phyloP scores from a whole-genome alignment of 2,797 vertebrate species.

The Phataginus tetradactyla region DNA sequence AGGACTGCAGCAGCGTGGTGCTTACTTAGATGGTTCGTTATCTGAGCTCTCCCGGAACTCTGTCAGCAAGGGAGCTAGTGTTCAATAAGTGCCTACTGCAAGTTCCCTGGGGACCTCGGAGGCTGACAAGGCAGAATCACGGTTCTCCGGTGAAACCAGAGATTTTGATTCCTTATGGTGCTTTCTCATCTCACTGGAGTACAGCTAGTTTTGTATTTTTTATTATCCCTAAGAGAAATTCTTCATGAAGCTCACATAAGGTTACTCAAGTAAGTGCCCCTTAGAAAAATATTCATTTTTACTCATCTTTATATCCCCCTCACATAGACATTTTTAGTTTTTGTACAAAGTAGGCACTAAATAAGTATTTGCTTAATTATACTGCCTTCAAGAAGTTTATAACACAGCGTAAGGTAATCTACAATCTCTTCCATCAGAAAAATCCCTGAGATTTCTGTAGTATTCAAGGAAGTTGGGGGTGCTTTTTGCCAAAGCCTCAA shows the following conservation, averaged over 20 bases:
- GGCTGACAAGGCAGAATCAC: not conserved
- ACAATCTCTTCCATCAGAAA: constrained; percentile 15
- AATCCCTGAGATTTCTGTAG: not conserved
- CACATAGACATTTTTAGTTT: not conserved
- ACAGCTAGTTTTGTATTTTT: not conserved
- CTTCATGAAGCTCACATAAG: not conserved
- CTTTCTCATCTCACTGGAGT: not conserved
- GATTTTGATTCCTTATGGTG: not conserved
- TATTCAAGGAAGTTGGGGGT: not conserved
- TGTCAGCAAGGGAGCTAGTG: not conserved
- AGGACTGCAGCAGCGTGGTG: not conserved
- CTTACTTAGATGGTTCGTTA: not conserved
- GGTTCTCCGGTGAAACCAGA: not conserved
- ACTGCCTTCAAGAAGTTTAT: not conserved
- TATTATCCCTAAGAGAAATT: not conserved
- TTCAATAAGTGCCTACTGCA: not conserved
- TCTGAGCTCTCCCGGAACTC: not conserved
- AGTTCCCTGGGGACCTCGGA: not conserved
- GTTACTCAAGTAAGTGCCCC: not conserved
- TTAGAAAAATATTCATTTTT: not conserved
- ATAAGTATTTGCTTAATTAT: constrained; percentile 7
- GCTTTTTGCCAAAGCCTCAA: not conserved
- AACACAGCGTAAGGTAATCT: not conserved
- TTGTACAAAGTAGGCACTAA: not conserved
- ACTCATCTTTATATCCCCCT: not conserved